Evolutionary conservation across 37 sponge, comb jelly and placozoan species (phyloP), one percentile per base, ranked within the genome.

Genomic region (Beroe ovata): DNA sequence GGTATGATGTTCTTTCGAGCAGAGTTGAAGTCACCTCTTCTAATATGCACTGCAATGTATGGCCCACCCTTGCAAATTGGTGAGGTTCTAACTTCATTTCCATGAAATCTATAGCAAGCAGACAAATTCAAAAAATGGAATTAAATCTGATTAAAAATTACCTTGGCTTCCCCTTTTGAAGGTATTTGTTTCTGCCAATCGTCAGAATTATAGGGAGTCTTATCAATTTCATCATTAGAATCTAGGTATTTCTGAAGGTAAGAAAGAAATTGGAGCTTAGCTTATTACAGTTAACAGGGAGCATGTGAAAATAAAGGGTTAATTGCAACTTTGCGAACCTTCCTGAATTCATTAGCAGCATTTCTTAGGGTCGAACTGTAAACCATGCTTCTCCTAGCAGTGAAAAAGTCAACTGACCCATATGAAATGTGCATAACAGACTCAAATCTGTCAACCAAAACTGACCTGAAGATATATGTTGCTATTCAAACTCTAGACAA

Each of bases 31-130:
- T 28, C 90, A 30, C 29, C 64, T 60, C 96, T 92, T 29, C 97
- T 77, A 28, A 96, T 61, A 60, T 96, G 97, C 14, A 96, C 94
- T 18, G 94, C 90, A 4, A 96, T 32, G 88, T 90, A 96, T 59
- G 47, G n/a, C 0, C 95, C 95, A 0, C 95, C 95, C 30, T 47
- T 6, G 54, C n/a, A n/a, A n/a, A n/a, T n/a, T n/a, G n/a, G n/a
- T n/a, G n/a, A n/a, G n/a, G n/a, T n/a, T n/a, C n/a, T n/a, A n/a
- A n/a, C n/a, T n/a, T n/a, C n/a, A n/a, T n/a, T n/a, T n/a, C n/a
- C n/a, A n/a, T n/a, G n/a, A n/a, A n/a, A n/a, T n/a, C n/a, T n/a
- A n/a, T n/a, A n/a, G n/a, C n/a, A n/a, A n/a, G n/a, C n/a, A n/a
- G n/a, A n/a, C n/a, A n/a, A n/a, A n/a, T n/a, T n/a, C n/a, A n/a